Evolutionary conservation across 2,797 vertebrate species (phyloP).

Genomic region (Melanotaenia maccullochi): DNA sequence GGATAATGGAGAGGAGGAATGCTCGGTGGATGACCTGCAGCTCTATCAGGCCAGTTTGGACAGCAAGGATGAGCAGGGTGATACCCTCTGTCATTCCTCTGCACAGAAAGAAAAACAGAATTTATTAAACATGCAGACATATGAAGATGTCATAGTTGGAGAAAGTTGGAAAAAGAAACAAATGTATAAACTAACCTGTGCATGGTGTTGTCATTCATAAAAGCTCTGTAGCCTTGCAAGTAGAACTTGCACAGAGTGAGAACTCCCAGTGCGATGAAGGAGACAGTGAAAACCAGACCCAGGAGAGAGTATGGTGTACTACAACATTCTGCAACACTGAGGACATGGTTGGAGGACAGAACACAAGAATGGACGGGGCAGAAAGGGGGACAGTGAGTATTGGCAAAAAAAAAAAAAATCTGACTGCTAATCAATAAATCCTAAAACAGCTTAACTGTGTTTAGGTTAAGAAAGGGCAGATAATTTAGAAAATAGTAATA

Average conservation of each 20-base stretch:
- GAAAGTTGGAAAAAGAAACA: not conserved
- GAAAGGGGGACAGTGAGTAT: not conserved
- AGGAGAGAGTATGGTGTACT: slow-evolving; percentile 96
- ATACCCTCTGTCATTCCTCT: slow-evolving; percentile 99
- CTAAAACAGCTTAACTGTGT: too few relatives aligned
- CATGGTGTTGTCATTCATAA: slow-evolving; percentile 99
- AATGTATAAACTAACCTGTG: slow-evolving; percentile 84
- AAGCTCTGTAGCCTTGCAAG: slow-evolving; percentile 96
- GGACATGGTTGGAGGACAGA: slow-evolving; percentile 3
- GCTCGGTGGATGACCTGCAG: slow-evolving; percentile 97
- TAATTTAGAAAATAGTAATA: too few relatives aligned
- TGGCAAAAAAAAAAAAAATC: not conserved
- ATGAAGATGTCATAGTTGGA: not conserved
- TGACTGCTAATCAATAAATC: too few relatives aligned
- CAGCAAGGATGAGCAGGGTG: slow-evolving; percentile 94
- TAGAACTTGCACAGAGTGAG: slow-evolving; percentile 99
- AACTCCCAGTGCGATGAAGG: slow-evolving; percentile 95
- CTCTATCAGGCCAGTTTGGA: slow-evolving; percentile 97
- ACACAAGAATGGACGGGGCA: not conserved
- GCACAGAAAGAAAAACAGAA: slow-evolving; percentile 5
- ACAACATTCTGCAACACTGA: slow-evolving; percentile 97
- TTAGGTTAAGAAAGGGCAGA: too few relatives aligned
- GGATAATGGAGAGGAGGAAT: slow-evolving; percentile 97
- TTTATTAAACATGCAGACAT: not conserved
- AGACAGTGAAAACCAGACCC: slow-evolving; percentile 98